A percentile compares a stretch with the other conserved stretches of the same genome.
These are phyloP conservation scores for Calliopum simillimum DNA, from an alignment of 2,888 invertebrate genomes.

Conservation along the genomic window DNA sequence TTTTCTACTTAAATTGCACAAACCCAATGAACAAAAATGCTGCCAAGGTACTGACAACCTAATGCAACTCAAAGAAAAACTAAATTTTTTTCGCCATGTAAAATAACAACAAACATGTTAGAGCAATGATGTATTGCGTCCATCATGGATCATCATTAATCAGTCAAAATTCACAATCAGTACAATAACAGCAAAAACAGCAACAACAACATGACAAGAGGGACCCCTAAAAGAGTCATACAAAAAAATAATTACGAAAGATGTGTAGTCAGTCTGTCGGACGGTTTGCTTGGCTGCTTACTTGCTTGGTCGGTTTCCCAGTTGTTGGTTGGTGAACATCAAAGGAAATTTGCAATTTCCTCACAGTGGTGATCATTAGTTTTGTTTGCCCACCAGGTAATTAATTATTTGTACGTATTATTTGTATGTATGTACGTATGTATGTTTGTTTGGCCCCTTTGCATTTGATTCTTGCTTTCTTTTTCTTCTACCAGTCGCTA, in stretches of 20 bases:
- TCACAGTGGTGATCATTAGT: slow-evolving; percentile 41
- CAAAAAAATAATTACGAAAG: slow-evolving; percentile 1
- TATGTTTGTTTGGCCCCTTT: background rate
- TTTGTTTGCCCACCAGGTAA: slow-evolving; percentile 50
- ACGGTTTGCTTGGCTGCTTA: background rate
- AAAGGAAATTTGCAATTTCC: slow-evolving; percentile 14
- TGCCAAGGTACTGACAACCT: too few relatives aligned
- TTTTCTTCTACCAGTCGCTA: background rate
- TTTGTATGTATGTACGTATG: too few relatives aligned
- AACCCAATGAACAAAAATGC: too few relatives aligned
- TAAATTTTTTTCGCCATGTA: too few relatives aligned
- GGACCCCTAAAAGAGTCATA: slow-evolving; percentile 4
- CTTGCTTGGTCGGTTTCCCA: too few relatives aligned
- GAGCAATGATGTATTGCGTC: slow-evolving; percentile 6
- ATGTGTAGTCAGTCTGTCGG: too few relatives aligned
- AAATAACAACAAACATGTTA: too few relatives aligned
- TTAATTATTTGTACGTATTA: slow-evolving; percentile 53
- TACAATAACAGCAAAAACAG: background rate
- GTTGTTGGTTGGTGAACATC: background rate
- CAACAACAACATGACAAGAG: background rate
- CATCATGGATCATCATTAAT: slow-evolving; percentile 33
- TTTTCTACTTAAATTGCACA: too few relatives aligned
- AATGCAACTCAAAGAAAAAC: too few relatives aligned
- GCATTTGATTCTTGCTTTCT: slow-evolving; percentile 2
- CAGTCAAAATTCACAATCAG: background rate